These are phyloP conservation scores for Dascyllus trimaculatus DNA, from an alignment of 2,113 vertebrate species.

Conservation along the genomic window DNA sequence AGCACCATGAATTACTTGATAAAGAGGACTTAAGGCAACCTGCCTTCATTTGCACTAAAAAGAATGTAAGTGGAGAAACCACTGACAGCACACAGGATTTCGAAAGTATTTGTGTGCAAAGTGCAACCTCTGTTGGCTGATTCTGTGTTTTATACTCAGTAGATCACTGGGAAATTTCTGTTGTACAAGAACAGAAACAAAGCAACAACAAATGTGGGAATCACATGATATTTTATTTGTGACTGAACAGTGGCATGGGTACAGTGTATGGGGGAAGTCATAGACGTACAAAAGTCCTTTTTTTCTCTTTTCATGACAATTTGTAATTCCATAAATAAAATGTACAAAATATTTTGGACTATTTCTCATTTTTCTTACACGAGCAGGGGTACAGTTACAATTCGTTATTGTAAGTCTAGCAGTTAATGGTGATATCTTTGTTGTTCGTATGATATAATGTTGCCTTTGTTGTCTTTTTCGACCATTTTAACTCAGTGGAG, in stretches of 20 bases:
- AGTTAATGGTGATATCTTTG: slow-evolving; percentile 70
- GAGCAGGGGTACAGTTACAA: slow-evolving; percentile 66
- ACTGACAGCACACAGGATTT: background rate
- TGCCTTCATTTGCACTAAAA: too few species aligned
- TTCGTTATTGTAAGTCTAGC: slow-evolving; percentile 68
- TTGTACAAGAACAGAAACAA: background rate
- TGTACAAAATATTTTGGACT: slow-evolving; percentile 81
- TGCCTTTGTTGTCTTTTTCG: slow-evolving; percentile 32
- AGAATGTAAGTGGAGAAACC: background rate
- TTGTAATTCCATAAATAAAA: slow-evolving; percentile 83
- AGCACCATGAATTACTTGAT: too few species aligned
- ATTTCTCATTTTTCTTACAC: slow-evolving; percentile 72
- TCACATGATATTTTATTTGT: slow-evolving; percentile 82
- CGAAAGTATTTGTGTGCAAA: slow-evolving; percentile 13
- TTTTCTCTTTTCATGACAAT: slow-evolving; percentile 65
- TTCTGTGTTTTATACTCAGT: background rate
- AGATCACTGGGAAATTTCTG: background rate
- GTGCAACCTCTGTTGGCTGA: slow-evolving; percentile 44
- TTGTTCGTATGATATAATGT: slow-evolving; percentile 66
- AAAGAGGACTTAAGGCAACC: too few species aligned
- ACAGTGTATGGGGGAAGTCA: slow-evolving; percentile 74
- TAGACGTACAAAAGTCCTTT: slow-evolving; percentile 79
- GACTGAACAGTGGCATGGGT: slow-evolving; percentile 78
- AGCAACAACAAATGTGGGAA: slow-evolving; percentile 58
- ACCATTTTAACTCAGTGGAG: slow-evolving; percentile 47